Conservation (phyloP, 2,113 vertebrate species). For the Trichechus manatus region DNA sequence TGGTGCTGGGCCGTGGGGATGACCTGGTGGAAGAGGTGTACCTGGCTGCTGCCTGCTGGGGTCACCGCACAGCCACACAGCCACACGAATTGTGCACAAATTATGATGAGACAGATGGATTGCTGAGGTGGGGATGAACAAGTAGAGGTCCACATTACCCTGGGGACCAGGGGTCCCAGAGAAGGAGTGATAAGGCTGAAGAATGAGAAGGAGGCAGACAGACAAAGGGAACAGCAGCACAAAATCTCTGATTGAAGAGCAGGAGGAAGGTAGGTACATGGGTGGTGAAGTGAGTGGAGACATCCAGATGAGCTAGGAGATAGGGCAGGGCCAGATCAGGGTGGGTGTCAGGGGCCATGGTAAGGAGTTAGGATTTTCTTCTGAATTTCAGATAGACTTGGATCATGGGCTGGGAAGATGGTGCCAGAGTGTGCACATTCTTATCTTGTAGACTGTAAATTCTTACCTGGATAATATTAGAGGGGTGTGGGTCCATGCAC, state of each 20-base stretch:
- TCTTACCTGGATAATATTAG: neutral
- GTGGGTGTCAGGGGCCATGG: too few relatives aligned
- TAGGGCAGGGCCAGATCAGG: neutral
- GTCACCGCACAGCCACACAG: too few relatives aligned
- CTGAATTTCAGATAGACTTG: neutral
- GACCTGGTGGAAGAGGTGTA: rapidly evolving
- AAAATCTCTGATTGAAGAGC: neutral
- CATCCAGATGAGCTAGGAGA: neutral
- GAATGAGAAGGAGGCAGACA: neutral
- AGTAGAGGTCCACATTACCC: too few relatives aligned
- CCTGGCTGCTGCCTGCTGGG: too few relatives aligned
- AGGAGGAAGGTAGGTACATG: rapidly evolving
- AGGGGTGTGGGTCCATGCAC: rapidly evolving
- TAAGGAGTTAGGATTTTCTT: neutral
- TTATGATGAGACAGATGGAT: neutral
- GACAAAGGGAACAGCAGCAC: rapidly evolving
- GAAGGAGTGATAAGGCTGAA: neutral
- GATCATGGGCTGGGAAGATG: neutral
- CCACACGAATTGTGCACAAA: rapidly evolving
- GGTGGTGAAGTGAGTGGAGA: too few relatives aligned
- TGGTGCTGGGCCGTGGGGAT: too few relatives aligned
- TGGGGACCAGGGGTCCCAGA: rapidly evolving
- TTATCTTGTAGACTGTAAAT: neutral
- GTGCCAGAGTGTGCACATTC: neutral
- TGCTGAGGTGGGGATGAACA: rapidly evolving